phyloP scores from a whole-genome alignment of 2,797 vertebrate genomes.

The Tauraco hartlaubi region DNA sequence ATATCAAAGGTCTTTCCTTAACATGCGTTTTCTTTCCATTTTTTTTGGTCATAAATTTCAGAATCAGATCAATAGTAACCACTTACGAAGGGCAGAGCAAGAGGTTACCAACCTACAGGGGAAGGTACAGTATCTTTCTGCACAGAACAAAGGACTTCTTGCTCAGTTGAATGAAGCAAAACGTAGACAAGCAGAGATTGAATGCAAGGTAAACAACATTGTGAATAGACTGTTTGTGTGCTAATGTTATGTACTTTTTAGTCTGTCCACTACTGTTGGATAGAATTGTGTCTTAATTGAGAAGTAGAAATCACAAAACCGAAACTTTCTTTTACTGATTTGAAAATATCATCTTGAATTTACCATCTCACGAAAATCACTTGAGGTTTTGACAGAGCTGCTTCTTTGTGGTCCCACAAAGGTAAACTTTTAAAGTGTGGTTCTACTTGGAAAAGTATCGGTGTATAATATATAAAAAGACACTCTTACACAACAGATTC shows the following conservation, averaged over 20 bases:
- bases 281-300: neutral
- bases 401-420: neutral
- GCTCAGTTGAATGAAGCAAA: conserved; percentile 91
- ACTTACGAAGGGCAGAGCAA: conserved; percentile 92
- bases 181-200: conserved; percentile 92
- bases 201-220: conserved; percentile 90
- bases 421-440: neutral
- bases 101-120: conserved; percentile 85
- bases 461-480: neutral
- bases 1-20: neutral
- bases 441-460: neutral
- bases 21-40: neutral
- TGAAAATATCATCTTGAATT: neutral
- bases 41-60: conserved; percentile 71
- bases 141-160: conserved; percentile 91
- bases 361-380: neutral
- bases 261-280: neutral
- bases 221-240: neutral
- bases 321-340: neutral
- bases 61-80: conserved; percentile 97
- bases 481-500: neutral
- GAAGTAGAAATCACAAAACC: neutral
- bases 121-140: conserved; percentile 86
- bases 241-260: neutral
- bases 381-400: conserved; percentile 5